phyloP scores from a whole-genome alignment of 2,113 vertebrate genomes.

The Brienomyrus brachyistius region DNA sequence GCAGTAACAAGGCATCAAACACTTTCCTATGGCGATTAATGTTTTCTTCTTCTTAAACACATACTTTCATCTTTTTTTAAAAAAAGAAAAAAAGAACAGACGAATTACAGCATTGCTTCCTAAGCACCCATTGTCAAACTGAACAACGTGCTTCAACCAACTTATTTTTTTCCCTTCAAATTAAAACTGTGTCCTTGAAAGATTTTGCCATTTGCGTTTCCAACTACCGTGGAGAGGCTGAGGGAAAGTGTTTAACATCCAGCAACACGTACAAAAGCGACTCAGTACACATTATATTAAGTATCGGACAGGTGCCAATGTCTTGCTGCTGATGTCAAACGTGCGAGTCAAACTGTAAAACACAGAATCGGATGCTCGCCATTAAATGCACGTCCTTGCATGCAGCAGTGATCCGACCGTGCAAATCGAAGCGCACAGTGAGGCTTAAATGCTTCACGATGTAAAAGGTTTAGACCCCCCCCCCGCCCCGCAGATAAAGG shows the following conservation, averaged over 20 bases:
- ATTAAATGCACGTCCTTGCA: background rate
- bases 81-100: background rate
- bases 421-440: background rate
- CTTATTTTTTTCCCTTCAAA: background rate
- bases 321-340: background rate
- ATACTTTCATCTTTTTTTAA: background rate
- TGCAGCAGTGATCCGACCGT: background rate
- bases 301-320: background rate
- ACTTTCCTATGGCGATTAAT: background rate
- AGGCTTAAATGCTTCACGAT: background rate
- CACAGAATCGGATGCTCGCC: background rate
- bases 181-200: background rate
- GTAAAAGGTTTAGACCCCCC: background rate
- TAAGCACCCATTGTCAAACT: background rate
- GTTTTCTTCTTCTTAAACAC: background rate
- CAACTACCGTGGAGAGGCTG: background rate
- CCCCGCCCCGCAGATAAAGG: background rate
- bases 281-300: background rate
- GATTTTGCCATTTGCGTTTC: background rate
- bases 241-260: background rate
- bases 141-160: background rate
- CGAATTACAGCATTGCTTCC: background rate
- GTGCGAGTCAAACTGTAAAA: background rate
- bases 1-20: conserved; percentile 5
- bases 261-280: background rate